Percentiles rank a stretch among this genome's conserved stretches.
Evolutionary conservation across 2,797 vertebrate species (phyloP).

Genomic region (Scolopax bukidnonensis): DNA sequence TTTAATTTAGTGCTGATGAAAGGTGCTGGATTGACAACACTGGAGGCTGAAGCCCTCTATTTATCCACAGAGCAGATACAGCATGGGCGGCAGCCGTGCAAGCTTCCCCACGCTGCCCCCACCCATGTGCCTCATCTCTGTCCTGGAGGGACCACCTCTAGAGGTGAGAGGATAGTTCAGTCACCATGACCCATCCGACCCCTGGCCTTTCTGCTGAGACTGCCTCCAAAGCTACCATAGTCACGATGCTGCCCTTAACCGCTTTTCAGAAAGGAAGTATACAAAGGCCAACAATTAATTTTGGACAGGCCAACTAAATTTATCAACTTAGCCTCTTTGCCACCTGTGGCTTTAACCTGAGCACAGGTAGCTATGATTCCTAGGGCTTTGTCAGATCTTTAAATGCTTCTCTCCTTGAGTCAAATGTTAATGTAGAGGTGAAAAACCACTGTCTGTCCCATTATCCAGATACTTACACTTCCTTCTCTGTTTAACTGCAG

Average conservation of each 20-base stretch:
- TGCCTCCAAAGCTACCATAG: constrained; percentile 41
- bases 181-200: constrained; percentile 70
- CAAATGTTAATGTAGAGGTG: not conserved
- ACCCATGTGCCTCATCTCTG: constrained; percentile 78
- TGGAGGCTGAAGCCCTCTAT: constrained; percentile 79
- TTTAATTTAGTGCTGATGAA: constrained; percentile 78
- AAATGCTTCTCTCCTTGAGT: not conserved
- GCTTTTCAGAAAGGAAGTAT: not conserved
- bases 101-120: constrained; percentile 76
- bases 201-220: constrained; percentile 75
- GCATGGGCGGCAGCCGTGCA: constrained; percentile 75
- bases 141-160: constrained; percentile 78
- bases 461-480: not conserved
- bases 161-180: constrained; percentile 77
- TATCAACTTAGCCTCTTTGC: not conserved
- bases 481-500: not conserved
- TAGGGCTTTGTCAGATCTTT: not conserved
- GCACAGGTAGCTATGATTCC: not conserved
- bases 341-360: not conserved
- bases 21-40: constrained; percentile 76
- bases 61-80: constrained; percentile 78
- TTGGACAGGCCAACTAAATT: not conserved
- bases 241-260: constrained; percentile 33
- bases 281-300: not conserved
- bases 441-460: not conserved